Evolutionary conservation across 1,140 invertebrate species (phyloP), one percentile per base, ranked within the genome.

Genomic region (Ephestia elutella): DNA sequence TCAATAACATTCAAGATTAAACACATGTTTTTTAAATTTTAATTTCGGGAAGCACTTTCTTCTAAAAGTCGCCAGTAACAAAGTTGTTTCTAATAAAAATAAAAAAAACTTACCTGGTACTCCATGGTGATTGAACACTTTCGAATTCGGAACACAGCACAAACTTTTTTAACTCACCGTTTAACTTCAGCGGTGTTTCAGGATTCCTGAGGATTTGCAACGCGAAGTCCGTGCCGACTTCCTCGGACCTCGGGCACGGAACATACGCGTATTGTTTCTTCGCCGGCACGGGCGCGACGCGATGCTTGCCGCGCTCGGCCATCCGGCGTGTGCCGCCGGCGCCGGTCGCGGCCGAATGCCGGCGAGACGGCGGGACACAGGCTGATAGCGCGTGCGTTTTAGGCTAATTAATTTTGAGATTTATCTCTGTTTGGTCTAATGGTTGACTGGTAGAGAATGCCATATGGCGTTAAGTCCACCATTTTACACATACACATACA

Each of bases 231-330:
- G 89, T 87, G 64, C 90, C 82, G 20, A 91, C 87, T 71, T 91
- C 90, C 70, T 91, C 91, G 10, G 89, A 90, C 49, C 90, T 68
- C 35, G 91, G 91, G 71, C 90, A 91, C 38, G 90, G 90, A 30
- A 88, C 74, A 70, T 91, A 91, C 63, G 90, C 90, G 77, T 90
- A 89, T 55, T 89, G 89, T 70, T 88, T 89, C 60, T 90, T 89
- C 70, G 89, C 90, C 66, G 90, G 90, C 56, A 73, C 71, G 63
- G 85, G 82, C 82, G 82, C 82, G 76, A 87, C 82, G 75, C 85
- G 85, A 58, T 87, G 73, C 70, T 74, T 85, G 61, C 77, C 73
- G 68, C 85, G 85, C 65, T 87, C 85, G 73, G 85, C 85, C 85
- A 87, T 87, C 73, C 82, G 80, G 75, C 82, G 60, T 9, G 60